phyloP scores from a whole-genome alignment of 2,113 vertebrate species.

The Myxocyprinus asiaticus region DNA sequence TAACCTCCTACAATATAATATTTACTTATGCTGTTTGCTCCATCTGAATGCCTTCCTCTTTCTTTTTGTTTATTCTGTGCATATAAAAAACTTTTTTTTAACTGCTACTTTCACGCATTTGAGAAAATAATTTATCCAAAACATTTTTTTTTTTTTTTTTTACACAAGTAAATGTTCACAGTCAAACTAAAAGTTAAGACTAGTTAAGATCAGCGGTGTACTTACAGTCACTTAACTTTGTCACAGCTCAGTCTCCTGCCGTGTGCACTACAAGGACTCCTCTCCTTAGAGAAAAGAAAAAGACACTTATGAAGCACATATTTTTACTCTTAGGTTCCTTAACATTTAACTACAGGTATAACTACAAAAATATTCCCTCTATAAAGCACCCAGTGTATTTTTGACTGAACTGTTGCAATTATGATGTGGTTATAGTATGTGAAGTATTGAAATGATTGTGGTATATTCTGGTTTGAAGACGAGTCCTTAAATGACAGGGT shows the following conservation, averaged over 20 bases:
- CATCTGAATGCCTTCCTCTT: background rate
- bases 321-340: background rate
- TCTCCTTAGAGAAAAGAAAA: constrained; percentile 10
- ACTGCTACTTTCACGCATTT: no score
- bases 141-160: no score
- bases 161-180: no score
- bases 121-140: no score
- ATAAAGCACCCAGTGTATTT: constrained; percentile 9
- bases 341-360: background rate
- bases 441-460: background rate
- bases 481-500: no score
- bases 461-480: background rate
- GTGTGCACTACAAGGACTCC: constrained; percentile 6
- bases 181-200: no score
- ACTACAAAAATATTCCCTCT: background rate
- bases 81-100: no score
- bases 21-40: constrained; percentile 8
- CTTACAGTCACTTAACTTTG: constrained; percentile 5
- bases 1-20: constrained; percentile 23
- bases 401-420: background rate
- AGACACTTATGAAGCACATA: constrained; percentile 28
- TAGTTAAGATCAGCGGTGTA: background rate
- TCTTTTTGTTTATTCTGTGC: background rate
- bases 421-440: background rate
- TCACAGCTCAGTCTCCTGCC: background rate